Conservation (phyloP, 2,113 vertebrate genomes). For the Pandion haliaetus region DNA sequence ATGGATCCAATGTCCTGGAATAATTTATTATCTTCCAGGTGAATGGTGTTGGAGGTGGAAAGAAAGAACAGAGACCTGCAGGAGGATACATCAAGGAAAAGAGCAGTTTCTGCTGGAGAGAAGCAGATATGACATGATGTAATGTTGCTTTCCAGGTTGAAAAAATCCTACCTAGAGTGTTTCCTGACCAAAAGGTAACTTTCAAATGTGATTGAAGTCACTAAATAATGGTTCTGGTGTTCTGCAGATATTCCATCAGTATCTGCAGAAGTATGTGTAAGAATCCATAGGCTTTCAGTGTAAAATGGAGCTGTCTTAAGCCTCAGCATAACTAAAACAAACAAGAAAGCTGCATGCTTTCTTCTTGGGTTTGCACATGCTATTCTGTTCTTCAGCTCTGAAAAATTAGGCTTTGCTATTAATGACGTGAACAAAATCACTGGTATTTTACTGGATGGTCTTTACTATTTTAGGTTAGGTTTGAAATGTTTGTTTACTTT, state of each 20-base stretch:
- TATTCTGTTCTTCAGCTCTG: neutral
- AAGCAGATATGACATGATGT: neutral
- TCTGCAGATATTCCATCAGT: neutral
- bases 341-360: neutral
- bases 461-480: neutral
- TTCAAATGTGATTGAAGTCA: neutral
- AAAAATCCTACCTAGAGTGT: neutral
- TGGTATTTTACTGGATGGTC: neutral
- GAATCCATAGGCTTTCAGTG: neutral
- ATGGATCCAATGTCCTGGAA: neutral
- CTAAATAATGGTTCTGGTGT: neutral
- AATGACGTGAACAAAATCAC: neutral
- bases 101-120: neutral
- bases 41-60: neutral
- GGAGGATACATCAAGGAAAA: neutral
- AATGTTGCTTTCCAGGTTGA: neutral
- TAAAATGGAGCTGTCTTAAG: neutral
- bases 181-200: neutral
- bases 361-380: neutral
- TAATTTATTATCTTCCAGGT: neutral
- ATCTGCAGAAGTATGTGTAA: neutral
- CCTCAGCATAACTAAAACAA: neutral
- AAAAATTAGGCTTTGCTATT: neutral
- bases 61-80: neutral
- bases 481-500: neutral